A percentile compares a stretch with the other conserved stretches of the same genome.
These are phyloP conservation scores for Labeo rohita DNA, from an alignment of 2,113 vertebrate species.

Conservation along the genomic window DNA sequence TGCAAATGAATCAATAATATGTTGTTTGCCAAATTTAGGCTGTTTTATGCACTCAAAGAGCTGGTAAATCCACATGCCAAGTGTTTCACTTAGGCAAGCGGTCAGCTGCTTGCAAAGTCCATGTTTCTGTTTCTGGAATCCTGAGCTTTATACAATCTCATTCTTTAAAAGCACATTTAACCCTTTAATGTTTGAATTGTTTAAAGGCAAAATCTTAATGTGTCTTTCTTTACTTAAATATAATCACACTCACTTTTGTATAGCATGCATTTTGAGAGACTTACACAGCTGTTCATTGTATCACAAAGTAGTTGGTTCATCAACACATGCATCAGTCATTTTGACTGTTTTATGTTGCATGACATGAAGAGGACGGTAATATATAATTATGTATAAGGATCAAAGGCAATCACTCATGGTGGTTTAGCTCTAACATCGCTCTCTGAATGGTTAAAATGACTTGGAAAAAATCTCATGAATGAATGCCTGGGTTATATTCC, in stretches of 20 bases:
- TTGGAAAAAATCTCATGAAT: not conserved
- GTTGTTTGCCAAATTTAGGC: not conserved
- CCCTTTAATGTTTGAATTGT: slow-evolving; percentile 2
- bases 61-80: not conserved
- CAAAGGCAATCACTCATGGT: not conserved
- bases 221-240: not conserved
- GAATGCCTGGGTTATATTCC: not conserved
- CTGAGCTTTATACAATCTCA: not conserved
- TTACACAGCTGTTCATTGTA: not conserved
- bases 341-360: not conserved
- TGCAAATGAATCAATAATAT: not conserved
- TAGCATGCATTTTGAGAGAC: not conserved
- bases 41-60: not conserved
- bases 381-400: not conserved
- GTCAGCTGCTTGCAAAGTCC: not conserved
- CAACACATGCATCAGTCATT: not conserved
- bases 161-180: not conserved
- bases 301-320: not conserved
- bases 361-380: not conserved
- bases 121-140: not conserved
- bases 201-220: not conserved
- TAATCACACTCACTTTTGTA: not conserved
- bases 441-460: not conserved
- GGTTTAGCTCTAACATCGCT: not conserved
- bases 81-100: slow-evolving; percentile 10